Evolutionary conservation across 2,113 vertebrate species (phyloP).

Genomic region (Sapayoa aenigma): DNA sequence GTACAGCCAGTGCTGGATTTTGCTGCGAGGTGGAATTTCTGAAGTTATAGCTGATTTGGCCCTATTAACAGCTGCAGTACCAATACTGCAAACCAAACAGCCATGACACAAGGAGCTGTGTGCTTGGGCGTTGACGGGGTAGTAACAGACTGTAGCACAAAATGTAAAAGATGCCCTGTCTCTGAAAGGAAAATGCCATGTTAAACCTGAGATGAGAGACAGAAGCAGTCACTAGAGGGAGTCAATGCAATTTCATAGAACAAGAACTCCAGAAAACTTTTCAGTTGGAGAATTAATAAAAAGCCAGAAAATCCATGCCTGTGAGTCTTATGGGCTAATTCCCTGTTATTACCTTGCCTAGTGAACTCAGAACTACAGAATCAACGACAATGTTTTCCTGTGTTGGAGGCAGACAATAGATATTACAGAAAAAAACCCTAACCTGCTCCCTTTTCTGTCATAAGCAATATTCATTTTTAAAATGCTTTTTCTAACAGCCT

Average conservation of each 20-base stretch:
- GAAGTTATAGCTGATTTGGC: neutral
- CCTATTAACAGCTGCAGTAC: neutral
- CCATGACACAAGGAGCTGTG: rapidly evolving
- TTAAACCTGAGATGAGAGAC: neutral
- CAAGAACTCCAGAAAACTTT: neutral
- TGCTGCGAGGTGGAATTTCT: neutral
- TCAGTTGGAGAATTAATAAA: neutral
- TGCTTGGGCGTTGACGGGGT: neutral
- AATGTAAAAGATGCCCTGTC: neutral
- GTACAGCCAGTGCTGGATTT: neutral
- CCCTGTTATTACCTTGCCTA: neutral
- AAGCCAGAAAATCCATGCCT: neutral
- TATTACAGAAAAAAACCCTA: neutral
- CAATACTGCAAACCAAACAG: neutral
- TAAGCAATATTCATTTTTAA: neutral
- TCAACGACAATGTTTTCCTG: neutral
- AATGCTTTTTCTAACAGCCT: neutral
- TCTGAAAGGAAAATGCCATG: neutral
- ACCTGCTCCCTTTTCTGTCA: neutral
- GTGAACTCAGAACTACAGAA: neutral
- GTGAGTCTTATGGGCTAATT: neutral
- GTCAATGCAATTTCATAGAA: slow-evolving; percentile 6
- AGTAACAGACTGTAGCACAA: neutral
- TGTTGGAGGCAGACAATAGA: neutral
- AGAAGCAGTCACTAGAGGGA: slow-evolving; percentile 42